Evolutionary conservation across 2,888 invertebrate genomes (phyloP).

Genomic region (Conomelus anceps): DNA sequence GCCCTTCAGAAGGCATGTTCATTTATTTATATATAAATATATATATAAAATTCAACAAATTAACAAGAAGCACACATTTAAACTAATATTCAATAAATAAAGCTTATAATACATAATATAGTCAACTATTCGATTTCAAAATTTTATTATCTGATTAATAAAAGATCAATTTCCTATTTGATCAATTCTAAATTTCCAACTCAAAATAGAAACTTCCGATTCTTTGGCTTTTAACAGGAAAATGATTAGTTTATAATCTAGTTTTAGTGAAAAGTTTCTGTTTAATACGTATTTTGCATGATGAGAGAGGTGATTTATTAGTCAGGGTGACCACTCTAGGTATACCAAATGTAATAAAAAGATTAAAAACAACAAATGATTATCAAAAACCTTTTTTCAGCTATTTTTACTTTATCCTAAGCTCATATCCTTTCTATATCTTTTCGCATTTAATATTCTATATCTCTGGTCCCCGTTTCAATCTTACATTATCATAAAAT

Average conservation of each 20-base stretch:
- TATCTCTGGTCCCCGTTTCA: not conserved
- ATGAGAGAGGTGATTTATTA: not conserved
- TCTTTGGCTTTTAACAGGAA: not conserved
- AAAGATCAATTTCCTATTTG: not conserved
- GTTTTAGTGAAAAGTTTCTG: not conserved
- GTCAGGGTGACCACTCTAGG: not conserved
- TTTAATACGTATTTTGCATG: not conserved
- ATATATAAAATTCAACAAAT: not conserved
- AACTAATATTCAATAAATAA: not conserved
- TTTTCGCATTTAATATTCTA: not conserved
- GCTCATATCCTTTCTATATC: not conserved
- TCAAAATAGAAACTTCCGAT: not conserved
- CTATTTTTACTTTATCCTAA: not conserved
- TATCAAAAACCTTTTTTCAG: not conserved
- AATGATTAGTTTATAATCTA: not conserved
- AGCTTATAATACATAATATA: not conserved
- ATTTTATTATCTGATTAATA: not conserved
- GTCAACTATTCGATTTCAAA: not conserved
- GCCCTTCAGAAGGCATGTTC: not conserved
- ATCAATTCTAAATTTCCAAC: not conserved
- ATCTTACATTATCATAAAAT: not conserved
- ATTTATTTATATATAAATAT: not conserved
- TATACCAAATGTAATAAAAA: not conserved
- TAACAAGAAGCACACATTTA: not conserved
- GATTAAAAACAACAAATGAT: not conserved